Conservation (phyloP, 1,140 invertebrate species). For the Drosophila micromelanica region DNA sequence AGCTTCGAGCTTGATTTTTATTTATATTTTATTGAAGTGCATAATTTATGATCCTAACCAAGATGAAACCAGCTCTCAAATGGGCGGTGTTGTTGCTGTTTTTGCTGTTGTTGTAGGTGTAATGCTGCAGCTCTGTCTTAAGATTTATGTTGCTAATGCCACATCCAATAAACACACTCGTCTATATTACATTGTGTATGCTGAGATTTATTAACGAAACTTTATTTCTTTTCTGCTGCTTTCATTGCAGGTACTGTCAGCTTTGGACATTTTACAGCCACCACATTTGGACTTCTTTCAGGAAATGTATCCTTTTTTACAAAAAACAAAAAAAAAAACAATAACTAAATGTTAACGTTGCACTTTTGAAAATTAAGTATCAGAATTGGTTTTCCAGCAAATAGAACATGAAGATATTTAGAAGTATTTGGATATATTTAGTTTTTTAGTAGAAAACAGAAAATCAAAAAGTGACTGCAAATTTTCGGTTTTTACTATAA, state of each 20-base stretch:
- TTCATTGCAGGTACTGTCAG: conserved; percentile 94
- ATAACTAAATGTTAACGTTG: background rate
- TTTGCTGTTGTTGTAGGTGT: conserved; percentile 22
- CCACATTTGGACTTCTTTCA: conserved; percentile 99
- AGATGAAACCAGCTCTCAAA: conserved; percentile 17
- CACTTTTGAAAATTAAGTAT: background rate
- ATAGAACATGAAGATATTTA: background rate
- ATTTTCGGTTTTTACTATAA: too few relatives aligned
- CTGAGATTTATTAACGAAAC: conserved; percentile 50
- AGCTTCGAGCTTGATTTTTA: conserved; percentile 58
- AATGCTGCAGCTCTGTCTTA: conserved; percentile 28
- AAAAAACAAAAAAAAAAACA: conserved; percentile 30
- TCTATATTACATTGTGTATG: conserved; percentile 19
- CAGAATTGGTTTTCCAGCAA: background rate
- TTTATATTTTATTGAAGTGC: conserved; percentile 62
- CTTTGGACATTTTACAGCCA: conserved; percentile 97
- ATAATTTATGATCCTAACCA: conserved; percentile 60
- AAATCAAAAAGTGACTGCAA: too few relatives aligned
- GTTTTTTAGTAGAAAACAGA: too few relatives aligned
- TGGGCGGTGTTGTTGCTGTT: background rate
- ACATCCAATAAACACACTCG: conserved; percentile 40
- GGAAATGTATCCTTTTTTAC: conserved; percentile 98
- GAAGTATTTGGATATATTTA: too few relatives aligned
- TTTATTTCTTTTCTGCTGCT: conserved; percentile 48
- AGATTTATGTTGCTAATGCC: conserved; percentile 50